Evolutionary conservation across 2,113 vertebrate species (phyloP), one percentile per base, ranked within the genome.

Genomic region (Lampris megalopsis): DNA sequence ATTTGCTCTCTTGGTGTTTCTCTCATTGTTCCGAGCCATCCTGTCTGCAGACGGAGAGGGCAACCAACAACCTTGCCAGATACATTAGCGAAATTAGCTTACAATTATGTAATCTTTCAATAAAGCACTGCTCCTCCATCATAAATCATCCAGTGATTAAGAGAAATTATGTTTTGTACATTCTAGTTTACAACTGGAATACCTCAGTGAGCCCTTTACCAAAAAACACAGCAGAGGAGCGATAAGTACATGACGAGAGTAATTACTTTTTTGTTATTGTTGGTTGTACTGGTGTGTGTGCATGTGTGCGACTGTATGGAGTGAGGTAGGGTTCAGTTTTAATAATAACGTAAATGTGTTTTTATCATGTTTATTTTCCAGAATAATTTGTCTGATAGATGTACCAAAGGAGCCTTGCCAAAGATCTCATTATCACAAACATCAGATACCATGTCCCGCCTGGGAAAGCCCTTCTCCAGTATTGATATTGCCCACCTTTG

Each of bases 131-230:
- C 77, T 80, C 71, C 74, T 82, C 73, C 73, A 76, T 78, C 79
- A 80, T 85, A 77, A 60, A 68, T 63, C 71, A 58, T 7, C 42
- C 43, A 74, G 73, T 78, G 80, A 85, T 88, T 80, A 85, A 87
- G 86, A 87, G 58, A 74, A 76, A 82, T 84, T 71, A 85, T 83
- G 72, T 85, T 77, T 75, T 82, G 71, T 75, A 67, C 57, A 75
- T 85, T 61, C 56, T 77, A 83, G 71, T 82, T 80, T 85, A 82
- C 67, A 70, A 71, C 52, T 64, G 50, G 54, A 87, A 71, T 80
- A 84, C 78, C 65, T 71, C 63, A 48, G 66, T 82, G 75, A 70
- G 70, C 69, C 66, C 80, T 87, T 67, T 77, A 79, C 82, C 82
- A 79, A 42, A 42, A 57, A 68, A 72, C 50, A 64, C 11, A 13